These are phyloP conservation scores for Hydrophis major DNA, from an alignment of 2,797 vertebrate species.

Conservation along the genomic window DNA sequence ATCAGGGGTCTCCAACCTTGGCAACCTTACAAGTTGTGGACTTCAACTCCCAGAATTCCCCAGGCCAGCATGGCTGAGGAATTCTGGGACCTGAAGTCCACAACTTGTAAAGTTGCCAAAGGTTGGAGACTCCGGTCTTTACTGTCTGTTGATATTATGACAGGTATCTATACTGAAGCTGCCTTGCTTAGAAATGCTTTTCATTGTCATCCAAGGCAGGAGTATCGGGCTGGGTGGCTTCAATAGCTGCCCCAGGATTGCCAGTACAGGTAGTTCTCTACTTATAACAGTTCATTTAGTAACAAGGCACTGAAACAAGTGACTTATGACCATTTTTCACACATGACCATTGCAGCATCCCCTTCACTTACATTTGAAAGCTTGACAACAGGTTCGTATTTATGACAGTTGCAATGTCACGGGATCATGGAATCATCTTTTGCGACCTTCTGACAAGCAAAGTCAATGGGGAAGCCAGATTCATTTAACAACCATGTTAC, in stretches of 20 bases:
- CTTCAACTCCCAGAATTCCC: not conserved
- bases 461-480: not conserved
- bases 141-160: not conserved
- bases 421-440: not conserved
- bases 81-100: no score
- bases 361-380: not conserved
- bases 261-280: not conserved
- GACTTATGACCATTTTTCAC: not conserved
- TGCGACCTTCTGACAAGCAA: not conserved
- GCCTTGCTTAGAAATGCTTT: not conserved
- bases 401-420: not conserved
- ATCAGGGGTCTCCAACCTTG: not conserved
- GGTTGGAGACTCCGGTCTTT: no score
- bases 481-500: not conserved
- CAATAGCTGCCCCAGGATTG: not conserved
- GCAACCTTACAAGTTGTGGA: not conserved
- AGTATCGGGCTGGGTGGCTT: not conserved
- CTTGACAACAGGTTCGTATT: not conserved
- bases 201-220: not conserved
- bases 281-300: not conserved
- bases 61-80: not conserved
- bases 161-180: not conserved
- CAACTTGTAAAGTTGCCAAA: no score
- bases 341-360: no score
- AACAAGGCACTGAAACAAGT: not conserved